These are phyloP conservation scores for Gorsachius magnificus DNA, from an alignment of 2,797 vertebrate genomes.

Conservation along the genomic window DNA sequence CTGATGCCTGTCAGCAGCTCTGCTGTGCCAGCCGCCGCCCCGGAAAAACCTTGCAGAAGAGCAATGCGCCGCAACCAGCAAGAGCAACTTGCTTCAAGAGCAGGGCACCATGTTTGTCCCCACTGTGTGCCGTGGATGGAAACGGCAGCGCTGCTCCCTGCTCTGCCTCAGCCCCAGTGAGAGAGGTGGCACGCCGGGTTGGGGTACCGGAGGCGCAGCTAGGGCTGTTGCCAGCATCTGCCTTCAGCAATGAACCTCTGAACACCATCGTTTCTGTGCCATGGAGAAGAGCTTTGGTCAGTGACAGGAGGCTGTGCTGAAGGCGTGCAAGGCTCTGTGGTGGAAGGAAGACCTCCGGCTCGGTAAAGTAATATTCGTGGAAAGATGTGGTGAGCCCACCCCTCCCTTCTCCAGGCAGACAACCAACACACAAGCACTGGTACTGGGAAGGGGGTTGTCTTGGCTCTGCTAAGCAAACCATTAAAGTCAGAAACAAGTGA, in stretches of 20 bases:
- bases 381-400: not conserved
- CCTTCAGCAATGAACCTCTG: not conserved
- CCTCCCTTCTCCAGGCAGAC: not conserved
- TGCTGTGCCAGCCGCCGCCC: not conserved
- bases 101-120: not conserved
- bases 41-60: not conserved
- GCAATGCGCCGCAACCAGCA: not conserved
- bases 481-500: not conserved
- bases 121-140: fast-evolving
- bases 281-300: not conserved
- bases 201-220: not conserved
- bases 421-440: not conserved
- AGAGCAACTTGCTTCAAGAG: not conserved
- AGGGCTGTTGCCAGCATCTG: not conserved
- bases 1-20: constrained; percentile 14
- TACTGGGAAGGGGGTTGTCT: not conserved
- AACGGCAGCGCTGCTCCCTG: not conserved
- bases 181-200: fast-evolving
- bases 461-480: not conserved
- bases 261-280: not conserved
- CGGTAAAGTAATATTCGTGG: fast-evolving
- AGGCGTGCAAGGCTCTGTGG: not conserved
- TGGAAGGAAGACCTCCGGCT: not conserved
- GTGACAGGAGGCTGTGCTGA: not conserved
- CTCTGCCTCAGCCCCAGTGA: fast-evolving